Base-by-base conservation (phyloP, 1,140 invertebrate species). In the Triops cancriformis region DNA sequence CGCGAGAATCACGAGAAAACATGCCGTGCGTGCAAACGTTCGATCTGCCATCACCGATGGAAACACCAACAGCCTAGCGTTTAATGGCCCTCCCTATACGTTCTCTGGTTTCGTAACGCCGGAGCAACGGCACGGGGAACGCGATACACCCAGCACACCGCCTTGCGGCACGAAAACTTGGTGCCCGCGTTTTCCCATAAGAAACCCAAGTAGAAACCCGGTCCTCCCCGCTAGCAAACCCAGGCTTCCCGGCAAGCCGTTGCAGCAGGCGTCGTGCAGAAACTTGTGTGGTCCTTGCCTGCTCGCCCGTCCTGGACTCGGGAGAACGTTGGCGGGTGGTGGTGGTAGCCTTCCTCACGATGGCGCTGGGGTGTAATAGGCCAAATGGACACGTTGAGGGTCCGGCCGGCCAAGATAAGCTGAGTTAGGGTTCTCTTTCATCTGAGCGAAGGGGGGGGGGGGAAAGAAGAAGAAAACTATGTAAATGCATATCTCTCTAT, bases 201-300 rank as follows among this genome's bases (percentile, higher is more conserved):
- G 73, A 31, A 31, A 18, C 73, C 2, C 51, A 10, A 18, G 51
- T 23, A 9, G 10, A 64, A 64, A 64, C 14, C 18, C 18, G 23
- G 6, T 5, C 23, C 18, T 6, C 51, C 51, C 51, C 51, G 14
- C 51, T n/a, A 1, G 51, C 51, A 23, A 4, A 37, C 7, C 2
- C 31, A n/a, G n/a, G n/a, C n/a, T n/a, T n/a, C n/a, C n/a, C n/a
- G n/a, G n/a, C n/a, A n/a, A n/a, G n/a, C n/a, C n/a, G n/a, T n/a
- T n/a, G n/a, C n/a, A n/a, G n/a, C n/a, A n/a, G n/a, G n/a, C 31
- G 51, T 64, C 51, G 51, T 64, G 51, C 51, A 23, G 10, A 23
- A 10, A 64, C 51, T 64, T 64, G 51, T 64, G 51, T 64, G 51
- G 51, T 64, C 51, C 43, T n/a, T n/a, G n/a, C n/a, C n/a, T n/a